Evolutionary conservation across 2,113 vertebrate species (phyloP).

Genomic region (Bufo bufo): DNA sequence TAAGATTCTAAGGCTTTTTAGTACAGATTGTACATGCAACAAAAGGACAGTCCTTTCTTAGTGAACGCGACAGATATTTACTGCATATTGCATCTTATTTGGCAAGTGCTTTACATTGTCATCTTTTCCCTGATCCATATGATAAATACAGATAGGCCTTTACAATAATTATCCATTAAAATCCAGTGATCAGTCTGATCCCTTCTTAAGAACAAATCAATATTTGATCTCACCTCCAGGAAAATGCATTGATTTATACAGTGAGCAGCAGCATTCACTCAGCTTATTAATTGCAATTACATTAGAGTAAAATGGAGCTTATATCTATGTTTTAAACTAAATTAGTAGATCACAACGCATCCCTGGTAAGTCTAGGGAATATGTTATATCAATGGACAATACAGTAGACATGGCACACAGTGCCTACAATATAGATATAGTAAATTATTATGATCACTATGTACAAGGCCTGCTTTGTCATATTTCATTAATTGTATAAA

Average conservation of each 20-base stretch:
- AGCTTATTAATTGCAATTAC: neutral
- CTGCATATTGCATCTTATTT: neutral
- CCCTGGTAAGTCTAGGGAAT: neutral
- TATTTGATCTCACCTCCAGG: conserved; percentile 32
- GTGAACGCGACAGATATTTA: neutral
- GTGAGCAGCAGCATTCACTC: neutral
- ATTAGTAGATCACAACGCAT: neutral
- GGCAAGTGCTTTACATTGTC: neutral
- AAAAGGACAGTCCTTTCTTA: neutral
- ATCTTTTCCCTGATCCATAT: conserved; percentile 38
- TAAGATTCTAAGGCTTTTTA: no score
- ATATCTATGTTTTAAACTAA: neutral
- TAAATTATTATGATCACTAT: neutral
- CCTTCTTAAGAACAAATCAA: conserved; percentile 48
- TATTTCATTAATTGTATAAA: no score
- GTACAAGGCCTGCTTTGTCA: no score
- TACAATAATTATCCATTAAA: conserved; percentile 30
- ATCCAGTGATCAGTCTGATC: conserved; percentile 39
- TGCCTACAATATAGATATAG: neutral
- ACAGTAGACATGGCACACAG: neutral
- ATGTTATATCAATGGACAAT: neutral
- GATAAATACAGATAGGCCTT: conserved; percentile 22
- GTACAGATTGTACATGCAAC: neutral
- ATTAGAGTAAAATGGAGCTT: neutral
- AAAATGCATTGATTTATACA: conserved; percentile 43